Conservation (phyloP, 2,113 vertebrate species). For the Fulmarus glacialis region DNA sequence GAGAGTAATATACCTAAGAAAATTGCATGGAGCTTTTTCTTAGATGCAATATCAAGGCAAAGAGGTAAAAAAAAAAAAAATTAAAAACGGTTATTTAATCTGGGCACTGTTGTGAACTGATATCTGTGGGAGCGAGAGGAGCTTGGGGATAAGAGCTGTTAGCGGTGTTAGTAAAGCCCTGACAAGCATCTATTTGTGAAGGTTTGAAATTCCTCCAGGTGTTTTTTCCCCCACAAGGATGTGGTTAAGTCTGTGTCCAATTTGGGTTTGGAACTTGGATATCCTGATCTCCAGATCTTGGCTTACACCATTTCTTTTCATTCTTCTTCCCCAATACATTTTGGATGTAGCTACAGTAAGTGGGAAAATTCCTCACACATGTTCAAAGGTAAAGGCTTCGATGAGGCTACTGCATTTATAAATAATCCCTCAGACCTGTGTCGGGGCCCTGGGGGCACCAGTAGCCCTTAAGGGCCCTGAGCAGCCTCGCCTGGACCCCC, state of each 20-base stretch:
- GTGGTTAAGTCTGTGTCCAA: not conserved
- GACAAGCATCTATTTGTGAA: not conserved
- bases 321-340: not conserved
- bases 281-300: not conserved
- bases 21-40: not conserved
- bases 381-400: not conserved
- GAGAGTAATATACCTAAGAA: not conserved
- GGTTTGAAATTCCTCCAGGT: not conserved
- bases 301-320: not conserved
- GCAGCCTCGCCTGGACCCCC: not conserved
- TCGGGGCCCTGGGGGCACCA: not conserved
- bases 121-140: not conserved
- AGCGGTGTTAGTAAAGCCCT: not conserved
- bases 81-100: not conserved
- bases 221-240: not conserved
- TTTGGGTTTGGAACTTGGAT: not conserved
- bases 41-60: not conserved
- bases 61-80: not conserved
- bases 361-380: not conserved
- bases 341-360: not conserved
- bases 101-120: not conserved
- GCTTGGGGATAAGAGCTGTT: not conserved
- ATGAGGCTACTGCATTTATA: not conserved
- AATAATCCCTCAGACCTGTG: not conserved
- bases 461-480: not conserved